Percentiles rank a stretch among this genome's conserved stretches.
These are phyloP conservation scores for Sebastes fasciatus DNA, from an alignment of 2,113 vertebrate genomes.

Conservation along the genomic window DNA sequence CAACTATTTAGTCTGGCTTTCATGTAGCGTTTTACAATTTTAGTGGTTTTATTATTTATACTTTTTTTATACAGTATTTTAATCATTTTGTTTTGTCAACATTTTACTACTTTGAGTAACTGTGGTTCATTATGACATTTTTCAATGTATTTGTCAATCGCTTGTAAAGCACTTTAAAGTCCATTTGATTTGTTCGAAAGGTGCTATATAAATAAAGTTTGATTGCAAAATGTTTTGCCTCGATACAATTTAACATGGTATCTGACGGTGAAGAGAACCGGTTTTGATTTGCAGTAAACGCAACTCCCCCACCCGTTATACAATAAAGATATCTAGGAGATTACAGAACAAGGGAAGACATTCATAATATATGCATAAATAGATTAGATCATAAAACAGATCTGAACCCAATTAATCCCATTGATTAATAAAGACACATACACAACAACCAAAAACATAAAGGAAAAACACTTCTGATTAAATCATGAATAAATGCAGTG, in stretches of 20 bases:
- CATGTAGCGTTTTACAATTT: no score
- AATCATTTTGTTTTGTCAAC: no score
- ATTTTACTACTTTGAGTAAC: no score
- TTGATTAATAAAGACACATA: not conserved
- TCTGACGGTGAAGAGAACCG: not conserved
- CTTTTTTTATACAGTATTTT: no score
- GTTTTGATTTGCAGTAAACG: not conserved
- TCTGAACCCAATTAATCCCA: not conserved
- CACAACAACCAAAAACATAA: not conserved
- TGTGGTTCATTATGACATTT: no score
- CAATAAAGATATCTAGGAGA: not conserved
- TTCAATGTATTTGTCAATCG: no score
- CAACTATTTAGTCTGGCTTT: no score
- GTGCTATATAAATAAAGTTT: no score
- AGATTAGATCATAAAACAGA: not conserved
- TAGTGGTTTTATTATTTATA: no score
- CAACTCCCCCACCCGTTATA: not conserved
- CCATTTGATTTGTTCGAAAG: no score
- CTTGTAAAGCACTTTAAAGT: no score
- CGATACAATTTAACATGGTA: not conserved
- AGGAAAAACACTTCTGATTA: not conserved
- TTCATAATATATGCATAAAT: not conserved
- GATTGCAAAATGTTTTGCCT: not conserved
- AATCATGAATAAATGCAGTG: slow-evolving; percentile 16
- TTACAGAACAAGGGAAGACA: not conserved